Base-by-base conservation (phyloP, 2,888 invertebrate species). In the Rhingia rostrata region DNA sequence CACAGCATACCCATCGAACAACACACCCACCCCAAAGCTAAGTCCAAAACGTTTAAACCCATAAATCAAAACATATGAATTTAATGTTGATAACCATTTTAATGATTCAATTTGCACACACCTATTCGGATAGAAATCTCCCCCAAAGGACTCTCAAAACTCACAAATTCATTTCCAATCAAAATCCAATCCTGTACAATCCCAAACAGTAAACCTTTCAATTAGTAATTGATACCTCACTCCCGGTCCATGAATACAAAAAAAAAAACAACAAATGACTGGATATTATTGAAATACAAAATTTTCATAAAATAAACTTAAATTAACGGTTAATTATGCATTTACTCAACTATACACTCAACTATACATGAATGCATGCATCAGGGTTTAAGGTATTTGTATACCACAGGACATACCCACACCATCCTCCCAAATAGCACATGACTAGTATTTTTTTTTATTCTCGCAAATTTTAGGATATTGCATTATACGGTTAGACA, bases 271-370 rank as follows among this genome's bases (percentile, higher is more conserved):
- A 49, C 72, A 35, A 43, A 30, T 33, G 43, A 53, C 32, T 72
- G 22, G 22, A 61, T 72, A 43, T 63, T 37, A 12, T 41, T 54
- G 7, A 6, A 49, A 54, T 47, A 22, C 22, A 47, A 69, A 39
- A 54, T 53, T 69, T 77, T 47, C 37, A 72, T 78, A 58, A 58
- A 73, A 61, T 49, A 60, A 73, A 54, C 45, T 61, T 73, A 56
- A 79, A 79, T 73, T 61, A 73, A 67, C 66, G 66, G 54, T 67
- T 73, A 79, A 79, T 72, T 54, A 67, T 32, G 49, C 33, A 37
- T 6, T 61, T 63, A 56, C 61, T 69, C 56, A 30, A 75, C 51
- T 54, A 32, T 56, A 32, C 30, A 56, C 61, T 69, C 56, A 30
- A 75, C 2, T 22, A 63, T 49, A 14, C 37, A 41, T 45, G 30